Evolutionary conservation across 1,140 invertebrate species (phyloP).

Genomic region (Rhizoglyphus robini): DNA sequence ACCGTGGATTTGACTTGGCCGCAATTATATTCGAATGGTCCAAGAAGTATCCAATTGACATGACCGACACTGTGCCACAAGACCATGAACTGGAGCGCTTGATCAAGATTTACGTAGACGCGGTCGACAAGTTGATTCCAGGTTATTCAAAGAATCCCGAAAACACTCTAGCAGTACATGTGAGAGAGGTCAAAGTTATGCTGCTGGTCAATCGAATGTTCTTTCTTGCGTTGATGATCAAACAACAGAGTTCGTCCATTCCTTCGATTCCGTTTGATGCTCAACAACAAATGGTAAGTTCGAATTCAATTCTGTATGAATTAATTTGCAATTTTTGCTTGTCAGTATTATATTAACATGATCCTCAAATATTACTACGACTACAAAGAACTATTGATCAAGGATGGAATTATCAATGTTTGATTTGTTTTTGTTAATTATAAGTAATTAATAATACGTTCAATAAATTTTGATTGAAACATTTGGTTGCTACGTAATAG

Average conservation of each 20-base stretch:
- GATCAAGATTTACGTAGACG: background rate
- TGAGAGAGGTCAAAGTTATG: background rate
- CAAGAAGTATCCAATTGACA: background rate
- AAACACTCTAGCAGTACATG: background rate
- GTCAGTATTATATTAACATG: too few species aligned
- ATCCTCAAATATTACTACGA: too few species aligned
- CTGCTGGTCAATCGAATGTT: background rate
- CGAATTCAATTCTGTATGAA: too few species aligned
- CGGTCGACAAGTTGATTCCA: background rate
- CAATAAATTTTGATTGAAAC: too few species aligned
- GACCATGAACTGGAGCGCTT: background rate
- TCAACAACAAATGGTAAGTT: slow-evolving; percentile 3
- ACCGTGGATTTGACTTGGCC: background rate
- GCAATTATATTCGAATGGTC: background rate
- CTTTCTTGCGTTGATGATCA: background rate
- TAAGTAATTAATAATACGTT: too few species aligned
- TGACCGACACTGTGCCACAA: background rate
- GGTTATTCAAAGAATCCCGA: background rate
- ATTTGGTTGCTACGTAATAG: too few species aligned
- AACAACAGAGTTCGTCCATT: background rate
- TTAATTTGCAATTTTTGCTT: too few species aligned
- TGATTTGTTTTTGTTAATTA: too few species aligned
- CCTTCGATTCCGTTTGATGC: slow-evolving; percentile 1
- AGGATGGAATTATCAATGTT: too few species aligned
- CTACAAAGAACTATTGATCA: too few species aligned